phyloP scores from a whole-genome alignment of 1,140 invertebrate species.

The Conopomorpha cramerella region DNA sequence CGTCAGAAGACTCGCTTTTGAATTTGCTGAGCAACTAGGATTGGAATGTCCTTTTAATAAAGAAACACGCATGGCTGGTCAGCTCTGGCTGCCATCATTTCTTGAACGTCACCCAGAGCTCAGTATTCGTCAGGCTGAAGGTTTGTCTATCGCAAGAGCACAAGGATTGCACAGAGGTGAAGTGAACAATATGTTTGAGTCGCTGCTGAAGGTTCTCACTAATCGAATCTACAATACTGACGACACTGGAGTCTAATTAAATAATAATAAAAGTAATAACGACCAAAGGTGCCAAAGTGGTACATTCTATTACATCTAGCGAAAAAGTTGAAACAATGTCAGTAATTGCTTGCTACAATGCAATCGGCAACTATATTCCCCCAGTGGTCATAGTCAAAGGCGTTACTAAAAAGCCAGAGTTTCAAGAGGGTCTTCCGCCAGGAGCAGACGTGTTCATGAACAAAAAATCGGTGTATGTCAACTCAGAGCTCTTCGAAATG shows the following conservation, averaged over 20 bases:
- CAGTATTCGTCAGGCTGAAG: constrained; percentile 17
- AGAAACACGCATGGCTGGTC: constrained; percentile 14
- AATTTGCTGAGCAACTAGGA: constrained; percentile 17
- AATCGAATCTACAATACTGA: constrained; percentile 38
- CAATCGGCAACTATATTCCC: constrained; percentile 19
- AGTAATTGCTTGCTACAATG: constrained; percentile 22
- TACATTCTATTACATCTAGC: constrained; percentile 16
- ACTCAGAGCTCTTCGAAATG: constrained; percentile 23
- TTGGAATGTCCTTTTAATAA: constrained; percentile 16
- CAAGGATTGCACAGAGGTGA: constrained; percentile 16
- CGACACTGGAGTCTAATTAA: constrained; percentile 38
- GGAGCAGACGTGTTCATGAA: constrained; percentile 25
- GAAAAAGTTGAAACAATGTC: constrained; percentile 35
- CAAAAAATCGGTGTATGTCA: constrained; percentile 33
- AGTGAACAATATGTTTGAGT: constrained; percentile 22
- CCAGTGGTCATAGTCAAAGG: constrained; percentile 27
- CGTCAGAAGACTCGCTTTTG: constrained; percentile 11
- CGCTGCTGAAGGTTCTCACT: constrained; percentile 16
- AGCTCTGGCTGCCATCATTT: constrained; percentile 17
- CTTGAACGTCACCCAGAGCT: constrained; percentile 17
- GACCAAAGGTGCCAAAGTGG: constrained; percentile 23
- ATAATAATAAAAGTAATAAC: constrained; percentile 23
- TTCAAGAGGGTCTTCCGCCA: constrained; percentile 21
- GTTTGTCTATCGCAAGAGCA: constrained; percentile 12
- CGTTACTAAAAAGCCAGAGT: constrained; percentile 27